Base-by-base conservation (phyloP, 2,113 vertebrate species). In the Pandion haliaetus region DNA sequence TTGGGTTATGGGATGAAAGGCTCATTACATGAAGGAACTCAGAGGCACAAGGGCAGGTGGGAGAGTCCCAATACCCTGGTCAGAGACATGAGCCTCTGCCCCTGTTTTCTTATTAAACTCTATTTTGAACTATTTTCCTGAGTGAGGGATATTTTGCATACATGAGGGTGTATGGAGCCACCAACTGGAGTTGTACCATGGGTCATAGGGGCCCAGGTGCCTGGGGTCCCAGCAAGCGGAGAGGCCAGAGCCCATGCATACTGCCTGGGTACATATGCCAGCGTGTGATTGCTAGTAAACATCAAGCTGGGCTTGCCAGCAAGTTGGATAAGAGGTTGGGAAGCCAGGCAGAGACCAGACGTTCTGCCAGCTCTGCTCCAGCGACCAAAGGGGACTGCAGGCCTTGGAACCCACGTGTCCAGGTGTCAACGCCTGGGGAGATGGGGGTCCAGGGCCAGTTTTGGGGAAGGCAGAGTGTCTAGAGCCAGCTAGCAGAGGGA, bases 331-430 rank as follows among this genome's bases (percentile, higher is more conserved):
- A 73, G 58, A 34, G 16, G 5, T 44, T 93, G n/a, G 36, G 73
- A 90, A 85, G 32, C 11, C 24, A 66, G 21, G 14, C 18, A 82
- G 63, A 66, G 9, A 50, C 8, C 50, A 54, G 57, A 67, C 21
- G 10, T 7, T 34, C 32, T 90, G 20, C 20, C 63, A 74, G 34
- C 8, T 47, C 31, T 71, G 25, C 29, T 54, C 6, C 34, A 83
- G 67, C 26, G 80, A 8, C 44, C 24, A 28, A 45, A 80, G 40
- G 10, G 13, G 61, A 7, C 25, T 76, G 20, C 5, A 8, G 45
- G 23, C 26, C n/a, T 59, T 50, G 44, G 29, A 66, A 10, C 5
- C 16, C n/a, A 13, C 0, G 1, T 50, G 10, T 38, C 47, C 1
- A 2, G 8, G 3, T 73, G n/a, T 19, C 76, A 86, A 3, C 14